Evolutionary conservation across 2,797 vertebrate species (phyloP), one percentile per base, ranked within the genome.

Genomic region (Ambastaia sidthimunki): DNA sequence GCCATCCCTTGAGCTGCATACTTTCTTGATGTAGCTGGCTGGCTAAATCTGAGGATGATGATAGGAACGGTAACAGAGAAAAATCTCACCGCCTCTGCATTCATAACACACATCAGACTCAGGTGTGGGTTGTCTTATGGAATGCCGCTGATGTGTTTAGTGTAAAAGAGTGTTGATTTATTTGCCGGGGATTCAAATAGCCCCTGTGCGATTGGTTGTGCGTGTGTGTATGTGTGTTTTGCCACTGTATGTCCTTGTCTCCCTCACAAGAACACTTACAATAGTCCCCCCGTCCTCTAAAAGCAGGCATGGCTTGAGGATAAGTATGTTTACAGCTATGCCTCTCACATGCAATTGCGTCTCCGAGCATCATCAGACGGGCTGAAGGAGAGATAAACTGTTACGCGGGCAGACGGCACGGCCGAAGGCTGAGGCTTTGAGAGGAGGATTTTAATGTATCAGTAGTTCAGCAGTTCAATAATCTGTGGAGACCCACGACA

Each of bases 91-190:
- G 31, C 73, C 54, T 91, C 90, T 90, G 90, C 84, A 89, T 90
- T 87, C 82, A 79, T 88, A 84, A 89, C 86, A 85, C 83, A 79
- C 59, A 81, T 84, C 88, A 85, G 86, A 90, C 90, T 89, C 90
- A 92, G 90, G 90, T 91, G 90, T 87, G 84, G 84, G 85, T 88
- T 82, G 91, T 91, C 90, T 89, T 89, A 92, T 90, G 89, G 89
- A 86, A 88, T 85, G 88, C 85, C 72, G 84, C 84, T 85, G 89
- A 91, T 89, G 88, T 90, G 88, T 89, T 68, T 69, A 68, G 66
- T 9, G 65, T 59, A 80, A 69, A 44, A 62, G 72, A 70, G 52
- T 6, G 19, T 59, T 69, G 72, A 70, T 69, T 48, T 52, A 62
- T 63, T 60, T 37, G 16, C 31, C 6, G 0, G 34, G 73, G 41